A percentile compares a stretch with the other conserved stretches of the same genome.
These are phyloP conservation scores for Plutomurus gul DNA, from an alignment of 1,140 invertebrate genomes.

Conservation along the genomic window DNA sequence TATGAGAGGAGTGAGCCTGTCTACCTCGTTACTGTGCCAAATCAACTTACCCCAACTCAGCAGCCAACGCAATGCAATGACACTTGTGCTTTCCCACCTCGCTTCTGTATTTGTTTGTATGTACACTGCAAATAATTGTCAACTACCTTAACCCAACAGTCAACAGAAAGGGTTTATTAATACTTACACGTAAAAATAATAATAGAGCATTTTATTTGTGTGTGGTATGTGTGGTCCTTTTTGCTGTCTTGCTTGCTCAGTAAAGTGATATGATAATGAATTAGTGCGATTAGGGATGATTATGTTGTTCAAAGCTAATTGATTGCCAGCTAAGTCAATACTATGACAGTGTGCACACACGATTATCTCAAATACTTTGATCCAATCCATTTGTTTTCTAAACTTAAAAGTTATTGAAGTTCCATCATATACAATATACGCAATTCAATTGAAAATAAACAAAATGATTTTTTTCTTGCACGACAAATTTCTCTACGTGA, in stretches of 20 bases:
- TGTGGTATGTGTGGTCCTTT: neutral
- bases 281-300: conserved; percentile 1
- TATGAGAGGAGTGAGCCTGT: no score
- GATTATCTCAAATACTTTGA: neutral
- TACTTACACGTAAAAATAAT: neutral
- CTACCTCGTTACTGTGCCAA: no score
- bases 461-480: neutral
- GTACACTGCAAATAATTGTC: no score
- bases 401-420: neutral
- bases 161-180: neutral
- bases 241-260: neutral
- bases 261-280: conserved; percentile 12
- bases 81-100: no score
- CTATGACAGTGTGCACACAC: neutral
- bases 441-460: neutral
- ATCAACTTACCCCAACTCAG: no score
- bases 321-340: neutral
- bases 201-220: neutral
- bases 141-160: no score
- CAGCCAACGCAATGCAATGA: no score
- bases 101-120: no score
- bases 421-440: neutral
- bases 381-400: neutral
- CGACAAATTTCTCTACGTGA: no score
- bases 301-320: conserved; percentile 18